Evolutionary conservation across 2,113 vertebrate species (phyloP).

Genomic region (Todiramphus saurophagus): DNA sequence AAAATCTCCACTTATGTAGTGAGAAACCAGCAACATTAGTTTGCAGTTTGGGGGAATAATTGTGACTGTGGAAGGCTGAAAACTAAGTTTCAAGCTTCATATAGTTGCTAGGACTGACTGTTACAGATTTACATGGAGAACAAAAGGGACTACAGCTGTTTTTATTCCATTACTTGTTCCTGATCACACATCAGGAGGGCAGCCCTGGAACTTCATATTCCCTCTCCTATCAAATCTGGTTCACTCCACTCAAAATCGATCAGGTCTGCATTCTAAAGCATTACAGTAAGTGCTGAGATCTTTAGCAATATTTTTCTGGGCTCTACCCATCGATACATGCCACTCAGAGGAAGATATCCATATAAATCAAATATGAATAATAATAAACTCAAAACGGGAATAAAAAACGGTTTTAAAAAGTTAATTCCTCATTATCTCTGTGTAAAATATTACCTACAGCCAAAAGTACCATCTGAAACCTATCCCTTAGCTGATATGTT

Average conservation of each 20-base stretch:
- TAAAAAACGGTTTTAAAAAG: neutral
- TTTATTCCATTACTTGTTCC: neutral
- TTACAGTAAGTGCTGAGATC: neutral
- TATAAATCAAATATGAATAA: neutral
- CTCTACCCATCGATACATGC: neutral
- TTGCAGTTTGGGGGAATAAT: neutral
- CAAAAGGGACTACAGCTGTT: neutral
- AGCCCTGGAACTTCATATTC: neutral
- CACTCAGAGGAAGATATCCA: neutral
- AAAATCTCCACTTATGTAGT: accelerated
- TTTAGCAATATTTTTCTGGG: neutral
- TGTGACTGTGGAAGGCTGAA: neutral
- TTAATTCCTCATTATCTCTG: neutral
- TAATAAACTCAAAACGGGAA: neutral
- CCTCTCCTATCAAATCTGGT: neutral
- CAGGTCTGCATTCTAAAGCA: neutral
- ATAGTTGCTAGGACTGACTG: neutral
- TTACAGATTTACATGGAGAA: neutral
- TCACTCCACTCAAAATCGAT: neutral
- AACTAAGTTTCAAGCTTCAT: neutral
- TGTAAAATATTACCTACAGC: neutral
- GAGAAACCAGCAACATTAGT: neutral
- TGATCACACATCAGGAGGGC: neutral
- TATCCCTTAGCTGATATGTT: neutral
- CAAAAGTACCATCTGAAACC: neutral